Base-by-base conservation (phyloP, 2,888 invertebrate genomes). In the Noctua pronuba region DNA sequence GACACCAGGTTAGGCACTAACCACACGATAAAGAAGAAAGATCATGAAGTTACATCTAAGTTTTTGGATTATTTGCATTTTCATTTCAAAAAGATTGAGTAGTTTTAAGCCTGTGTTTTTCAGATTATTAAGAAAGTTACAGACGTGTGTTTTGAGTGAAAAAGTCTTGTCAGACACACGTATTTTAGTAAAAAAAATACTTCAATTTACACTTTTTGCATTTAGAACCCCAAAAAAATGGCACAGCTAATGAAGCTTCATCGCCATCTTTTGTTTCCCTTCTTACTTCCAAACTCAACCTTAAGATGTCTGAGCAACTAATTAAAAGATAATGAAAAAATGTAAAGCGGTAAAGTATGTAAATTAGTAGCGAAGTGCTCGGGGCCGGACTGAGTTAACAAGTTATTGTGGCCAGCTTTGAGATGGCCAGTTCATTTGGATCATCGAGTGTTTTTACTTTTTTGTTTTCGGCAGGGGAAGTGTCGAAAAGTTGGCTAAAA, bases 271-370 rank as follows among this genome's bases (percentile, higher is more conserved):
- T 88, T 82, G 80, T 83, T 81, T 80, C 75, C 70, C 72, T 31
- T 73, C 73, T 84, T 83, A 85, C 88, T 89, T 88, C 84, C 87
- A 86, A 89, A 91, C 80, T 87, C 86, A 75, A 81, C 88, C 80
- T 82, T 84, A 90, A 91, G 92, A 92, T 90, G 90, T 92, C 89
- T 88, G 90, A 90, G 90, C 81, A 89, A 87, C 92, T 93, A 94
- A 94, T 94, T 95, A 94, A 93, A 94, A 94, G 93, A 93, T 93
- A 94, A 94, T 94, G 93, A 94, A 93, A 88, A 92, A 93, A 92
- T 90, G 91, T 92, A 90, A 89, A 92, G 89, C 90, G 85, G 79
- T 86, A 92, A 93, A 92, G 90, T 92, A 95, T 95, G 95, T 91
- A 94, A 94, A 95, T 95, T 91, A 92, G 90, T 92, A 90, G 76